Base-by-base conservation (phyloP, 2,888 invertebrate species). In the Polyploca ridens region DNA sequence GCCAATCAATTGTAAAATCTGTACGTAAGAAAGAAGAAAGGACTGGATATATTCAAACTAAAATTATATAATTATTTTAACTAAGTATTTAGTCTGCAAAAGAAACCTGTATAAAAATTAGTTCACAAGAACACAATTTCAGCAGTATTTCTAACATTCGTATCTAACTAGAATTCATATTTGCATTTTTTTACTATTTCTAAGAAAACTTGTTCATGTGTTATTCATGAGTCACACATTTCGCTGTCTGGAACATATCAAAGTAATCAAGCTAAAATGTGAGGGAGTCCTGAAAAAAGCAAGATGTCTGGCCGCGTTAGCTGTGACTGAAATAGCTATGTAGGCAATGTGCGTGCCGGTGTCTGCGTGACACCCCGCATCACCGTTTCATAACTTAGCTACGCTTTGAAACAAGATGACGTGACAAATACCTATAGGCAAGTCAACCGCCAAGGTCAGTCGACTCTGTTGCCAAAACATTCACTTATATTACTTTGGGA, bases 281-380 rank as follows among this genome's bases (percentile, higher is more conserved):
- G 14, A 54, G 19, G 54, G 16, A 54, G 54, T 19, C 6, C 54
- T 54, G 54, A 54, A 54, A 54, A 19, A 19, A 16, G 19, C 35
- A 38, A 58, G 38, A 58, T 57, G 57, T 57, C 57, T 41, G 13
- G 19, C 38, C 6, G 27, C 35, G 57, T 63, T 63, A 58, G 58
- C 35, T 41, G 54, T 58, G 64, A 67, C 66, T 67, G 65, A 72
- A 74, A 81, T 80, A 80, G 77, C 75, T 75, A 75, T 77, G 78
- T 71, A 64, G 70, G 64, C 66, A 71, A 61, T 66, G 82, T 86
- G 85, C 88, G 87, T 89, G 88, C 69, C 78, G 70, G 87, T 89
- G 88, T 69, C 78, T 70, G 69, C 75, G 76, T 77, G 82, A 79
- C 84, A 84, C 85, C 83, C 78, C 74, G 70, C 63, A 65, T 70